phyloP scores from a whole-genome alignment of 2,888 invertebrate species.

The Leucoma salicis region DNA sequence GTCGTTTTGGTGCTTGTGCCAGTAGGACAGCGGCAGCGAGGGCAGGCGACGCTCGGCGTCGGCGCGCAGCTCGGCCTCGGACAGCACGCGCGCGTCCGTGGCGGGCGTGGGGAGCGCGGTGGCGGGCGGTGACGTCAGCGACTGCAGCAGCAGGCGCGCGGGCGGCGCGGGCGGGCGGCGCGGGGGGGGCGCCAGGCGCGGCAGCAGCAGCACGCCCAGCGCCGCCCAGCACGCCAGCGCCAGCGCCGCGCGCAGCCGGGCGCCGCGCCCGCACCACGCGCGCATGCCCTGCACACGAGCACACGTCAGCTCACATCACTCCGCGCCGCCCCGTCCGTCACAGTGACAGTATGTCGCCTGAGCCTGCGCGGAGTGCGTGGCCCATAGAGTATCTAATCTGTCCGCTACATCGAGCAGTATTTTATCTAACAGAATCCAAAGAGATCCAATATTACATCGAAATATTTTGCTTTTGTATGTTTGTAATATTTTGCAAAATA shows the following conservation, averaged over 20 bases:
- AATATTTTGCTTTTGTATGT: too few species aligned
- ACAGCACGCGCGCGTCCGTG: conserved; percentile 61
- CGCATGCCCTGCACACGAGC: conserved; percentile 63
- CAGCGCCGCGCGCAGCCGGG: conserved; percentile 64
- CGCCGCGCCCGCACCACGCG: conserved; percentile 51
- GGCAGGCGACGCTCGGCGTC: conserved; percentile 91
- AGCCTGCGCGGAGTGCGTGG: too few species aligned
- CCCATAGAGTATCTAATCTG: too few species aligned
- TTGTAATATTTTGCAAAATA: too few species aligned
- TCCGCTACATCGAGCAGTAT: too few species aligned
- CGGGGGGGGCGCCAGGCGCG: conserved; percentile 45
- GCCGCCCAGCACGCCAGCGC: conserved; percentile 69
- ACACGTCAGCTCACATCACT: too few species aligned
- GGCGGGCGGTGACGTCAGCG: conserved; percentile 39
- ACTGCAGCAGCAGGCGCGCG: conserved; percentile 50
- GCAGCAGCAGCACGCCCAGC: conserved; percentile 60
- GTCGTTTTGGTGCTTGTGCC: conserved; percentile 91
- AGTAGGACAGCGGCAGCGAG: conserved; percentile 92
- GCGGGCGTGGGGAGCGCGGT: conserved; percentile 36
- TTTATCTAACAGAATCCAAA: too few species aligned
- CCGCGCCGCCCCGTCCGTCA: too few species aligned
- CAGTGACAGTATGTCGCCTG: too few species aligned
- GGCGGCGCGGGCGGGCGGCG: conserved; percentile 35
- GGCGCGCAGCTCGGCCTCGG: conserved; percentile 88
- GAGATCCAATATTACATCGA: too few species aligned